These are phyloP conservation scores for Macaria notata DNA, from an alignment of 2,888 invertebrate genomes.

Conservation along the genomic window DNA sequence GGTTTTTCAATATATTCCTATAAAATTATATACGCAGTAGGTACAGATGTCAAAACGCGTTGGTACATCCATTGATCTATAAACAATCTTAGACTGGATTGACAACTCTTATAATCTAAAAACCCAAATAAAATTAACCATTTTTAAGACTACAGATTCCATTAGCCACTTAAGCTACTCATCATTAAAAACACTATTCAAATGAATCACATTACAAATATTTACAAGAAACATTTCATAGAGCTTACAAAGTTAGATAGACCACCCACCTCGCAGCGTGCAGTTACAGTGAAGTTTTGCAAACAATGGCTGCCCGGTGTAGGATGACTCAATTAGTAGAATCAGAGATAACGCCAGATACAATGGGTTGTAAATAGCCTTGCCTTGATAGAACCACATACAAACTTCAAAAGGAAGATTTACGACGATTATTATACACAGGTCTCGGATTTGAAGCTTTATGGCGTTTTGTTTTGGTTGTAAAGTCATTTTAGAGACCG, in stretches of 20 bases:
- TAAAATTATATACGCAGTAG: no score
- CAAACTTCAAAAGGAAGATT: constrained; percentile 30
- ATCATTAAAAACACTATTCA: constrained; percentile 2
- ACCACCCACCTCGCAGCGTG: constrained; percentile 67
- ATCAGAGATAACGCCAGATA: constrained; percentile 58
- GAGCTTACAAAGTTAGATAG: constrained; percentile 31
- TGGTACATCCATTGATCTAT: no score
- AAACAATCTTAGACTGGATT: no score
- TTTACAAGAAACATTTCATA: constrained; percentile 15
- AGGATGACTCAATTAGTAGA: constrained; percentile 77
- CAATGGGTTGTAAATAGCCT: constrained; percentile 68
- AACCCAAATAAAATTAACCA: no score
- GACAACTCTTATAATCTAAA: no score
- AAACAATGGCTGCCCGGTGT: constrained; percentile 72
- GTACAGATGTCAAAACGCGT: no score
- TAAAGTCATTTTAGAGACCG: not conserved
- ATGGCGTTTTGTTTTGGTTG: constrained; percentile 19
- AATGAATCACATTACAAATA: constrained; percentile 16
- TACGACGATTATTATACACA: constrained; percentile 21
- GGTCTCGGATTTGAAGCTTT: constrained; percentile 32
- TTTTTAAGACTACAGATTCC: no score
- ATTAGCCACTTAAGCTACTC: no score
- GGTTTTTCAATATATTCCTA: no score
- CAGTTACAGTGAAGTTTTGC: constrained; percentile 70
- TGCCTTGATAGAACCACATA: constrained; percentile 35